A percentile compares a stretch with the other conserved stretches of the same genome.
Evolutionary conservation across 2,797 vertebrate species (phyloP).

Genomic region (Danio aesculapii): DNA sequence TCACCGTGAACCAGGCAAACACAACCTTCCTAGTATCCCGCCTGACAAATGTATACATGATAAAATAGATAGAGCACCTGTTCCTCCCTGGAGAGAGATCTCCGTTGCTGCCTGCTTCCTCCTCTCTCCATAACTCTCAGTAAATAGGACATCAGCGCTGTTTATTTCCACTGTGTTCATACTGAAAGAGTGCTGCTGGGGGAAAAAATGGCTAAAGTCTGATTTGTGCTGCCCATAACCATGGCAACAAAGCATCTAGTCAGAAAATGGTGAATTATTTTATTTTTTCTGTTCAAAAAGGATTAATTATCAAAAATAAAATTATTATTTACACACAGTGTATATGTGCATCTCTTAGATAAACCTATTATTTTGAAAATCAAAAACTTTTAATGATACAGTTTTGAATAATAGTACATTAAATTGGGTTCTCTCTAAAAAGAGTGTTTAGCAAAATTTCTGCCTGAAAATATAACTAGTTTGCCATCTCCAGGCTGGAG

Average conservation of each 20-base stretch:
- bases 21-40: conserved; percentile 29
- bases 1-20: conserved; percentile 27
- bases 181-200: conserved; percentile 58
- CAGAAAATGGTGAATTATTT: conserved; percentile 59
- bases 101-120: conserved; percentile 44
- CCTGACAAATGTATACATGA: conserved; percentile 53
- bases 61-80: conserved; percentile 52
- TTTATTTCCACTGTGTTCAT: conserved; percentile 73
- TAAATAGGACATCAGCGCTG: conserved; percentile 73
- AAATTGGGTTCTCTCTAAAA: too few species aligned
- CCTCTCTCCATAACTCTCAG: conserved; percentile 58
- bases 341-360: too few species aligned
- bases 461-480: too few species aligned
- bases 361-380: too few species aligned
- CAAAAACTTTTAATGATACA: too few species aligned
- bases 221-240: conserved; percentile 68
- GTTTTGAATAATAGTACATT: too few species aligned
- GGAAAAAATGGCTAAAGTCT: conserved; percentile 66
- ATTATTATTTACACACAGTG: too few species aligned
- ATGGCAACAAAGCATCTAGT: conserved; percentile 70
- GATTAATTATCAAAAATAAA: too few species aligned
- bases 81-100: conserved; percentile 53
- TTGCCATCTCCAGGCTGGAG: too few species aligned
- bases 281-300: too few species aligned
- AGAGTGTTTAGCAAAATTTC: too few species aligned